These are phyloP conservation scores for Quiscalus mexicanus DNA, from an alignment of 2,113 vertebrate genomes.

Conservation along the genomic window DNA sequence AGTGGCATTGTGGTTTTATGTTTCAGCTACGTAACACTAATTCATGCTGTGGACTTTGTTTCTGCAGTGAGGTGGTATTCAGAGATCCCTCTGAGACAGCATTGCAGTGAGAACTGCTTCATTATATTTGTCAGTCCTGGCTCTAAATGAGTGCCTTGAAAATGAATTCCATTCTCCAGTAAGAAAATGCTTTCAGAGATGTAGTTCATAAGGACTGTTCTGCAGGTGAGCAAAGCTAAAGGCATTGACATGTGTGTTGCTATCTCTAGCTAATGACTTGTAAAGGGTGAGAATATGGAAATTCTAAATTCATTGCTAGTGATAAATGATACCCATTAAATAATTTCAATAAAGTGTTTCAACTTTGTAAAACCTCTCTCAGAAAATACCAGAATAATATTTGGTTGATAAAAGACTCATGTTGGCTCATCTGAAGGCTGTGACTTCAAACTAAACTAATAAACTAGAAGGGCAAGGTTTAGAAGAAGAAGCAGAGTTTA, in stretches of 20 bases:
- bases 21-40: not conserved
- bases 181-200: not conserved
- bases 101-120: not conserved
- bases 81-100: not conserved
- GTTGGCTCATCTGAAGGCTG: not conserved
- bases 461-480: not conserved
- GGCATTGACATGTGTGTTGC: not conserved
- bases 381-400: not conserved
- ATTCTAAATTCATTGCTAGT: not conserved
- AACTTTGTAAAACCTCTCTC: not conserved
- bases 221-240: not conserved
- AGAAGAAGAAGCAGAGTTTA: not conserved
- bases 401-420: not conserved
- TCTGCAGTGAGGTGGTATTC: not conserved
- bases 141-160: not conserved
- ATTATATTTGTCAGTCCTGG: not conserved
- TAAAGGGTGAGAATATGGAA: not conserved
- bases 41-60: not conserved
- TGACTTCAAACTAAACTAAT: not conserved
- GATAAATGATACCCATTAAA: constrained; percentile 2
- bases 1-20: not conserved
- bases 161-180: not conserved
- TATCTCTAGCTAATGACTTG: not conserved
- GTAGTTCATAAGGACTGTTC: not conserved
- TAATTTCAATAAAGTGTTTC: not conserved